Base-by-base conservation (phyloP, 2,797 vertebrate genomes). In the Monodelphis domestica region DNA sequence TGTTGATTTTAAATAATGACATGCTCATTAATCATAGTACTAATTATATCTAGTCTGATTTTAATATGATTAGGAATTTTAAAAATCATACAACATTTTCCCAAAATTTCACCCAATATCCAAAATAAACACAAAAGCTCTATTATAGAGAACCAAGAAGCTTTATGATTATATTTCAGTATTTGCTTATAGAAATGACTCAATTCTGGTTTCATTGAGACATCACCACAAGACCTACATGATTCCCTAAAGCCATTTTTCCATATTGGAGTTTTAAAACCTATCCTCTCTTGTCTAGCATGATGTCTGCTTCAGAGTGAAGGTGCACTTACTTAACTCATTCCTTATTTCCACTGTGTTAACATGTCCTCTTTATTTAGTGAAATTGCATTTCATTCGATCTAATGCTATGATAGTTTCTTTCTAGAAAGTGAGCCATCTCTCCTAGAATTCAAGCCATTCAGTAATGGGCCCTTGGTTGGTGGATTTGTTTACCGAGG, bases 401-500 rank as follows among this genome's bases (percentile, higher is more conserved):
- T 97, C 98, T 98, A 98, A 98, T 96, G 88, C 96, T 97, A n/a
- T 0, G 96, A 96, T 97, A 98, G 94, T 98, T 98, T 96, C 94
- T 98, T 98, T 98, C 55, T 96, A 99, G 99, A 99, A 99, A 99
- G 99, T 63, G 99, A 99, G 97, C 99, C 99, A 26, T 99, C 99
- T 5, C 99, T 99, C 97, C 98, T 99, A 97, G 99, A 99, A 98
- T 98, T 99, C 98, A 99, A 99, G 96, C 99, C 99, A 63, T 99
- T 98, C 94, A 99, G 99, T 96, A 99, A 99, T 45, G 99, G 99
- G 24, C 98, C 99, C 63, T 98, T 99, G 94, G 99, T 99, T 59
- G 99, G 99, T 56, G 99, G 99, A 92, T 99, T 99, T 97, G 98
- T 99, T 98, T 99, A 99, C 97, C 99, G 99, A 97, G 99, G 99